phyloP scores from a whole-genome alignment of 2,797 vertebrate genomes.

The Chaetodon trifasciatus region DNA sequence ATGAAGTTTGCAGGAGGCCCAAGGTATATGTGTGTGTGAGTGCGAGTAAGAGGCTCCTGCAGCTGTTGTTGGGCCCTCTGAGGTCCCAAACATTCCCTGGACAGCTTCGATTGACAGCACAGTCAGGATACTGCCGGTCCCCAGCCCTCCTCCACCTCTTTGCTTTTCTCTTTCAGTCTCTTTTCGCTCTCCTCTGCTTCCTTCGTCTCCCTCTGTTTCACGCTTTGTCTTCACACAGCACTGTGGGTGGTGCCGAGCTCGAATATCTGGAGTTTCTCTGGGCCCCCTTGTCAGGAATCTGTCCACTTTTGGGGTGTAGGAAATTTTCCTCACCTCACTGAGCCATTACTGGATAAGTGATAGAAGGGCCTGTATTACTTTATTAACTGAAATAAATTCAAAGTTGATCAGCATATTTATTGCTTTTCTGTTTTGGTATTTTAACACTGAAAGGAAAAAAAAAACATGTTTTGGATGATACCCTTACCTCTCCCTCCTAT shows the following conservation, averaged over 20 bases:
- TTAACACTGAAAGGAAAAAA: background rate
- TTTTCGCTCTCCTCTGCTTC: conserved; percentile 69
- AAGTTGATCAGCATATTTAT: background rate
- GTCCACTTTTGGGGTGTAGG: conserved; percentile 50
- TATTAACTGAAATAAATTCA: conserved; percentile 18
- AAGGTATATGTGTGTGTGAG: conserved; percentile 29
- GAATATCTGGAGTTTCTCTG: conserved; percentile 75
- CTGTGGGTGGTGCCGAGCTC: conserved; percentile 77
- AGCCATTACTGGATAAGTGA: conserved; percentile 33
- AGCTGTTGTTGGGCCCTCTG: conserved; percentile 78
- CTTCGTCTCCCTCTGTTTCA: conserved; percentile 80
- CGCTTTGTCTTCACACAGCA: conserved; percentile 78
- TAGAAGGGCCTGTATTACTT: conserved; percentile 5
- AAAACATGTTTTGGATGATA: background rate
- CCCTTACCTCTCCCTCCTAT: background rate
- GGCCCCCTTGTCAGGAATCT: conserved; percentile 70
- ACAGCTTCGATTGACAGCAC: conserved; percentile 80
- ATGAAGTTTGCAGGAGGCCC: conserved; percentile 49
- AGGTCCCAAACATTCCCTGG: conserved; percentile 66
- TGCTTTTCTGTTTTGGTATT: background rate
- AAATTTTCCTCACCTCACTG: conserved; percentile 53
- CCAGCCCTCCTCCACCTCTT: conserved; percentile 61
- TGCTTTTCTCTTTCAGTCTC: conserved; percentile 51
- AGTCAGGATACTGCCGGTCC: conserved; percentile 61
- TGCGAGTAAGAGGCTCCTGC: conserved; percentile 64